phyloP scores from a whole-genome alignment of 2,888 invertebrate species.

The Agonum fuliginosum region DNA sequence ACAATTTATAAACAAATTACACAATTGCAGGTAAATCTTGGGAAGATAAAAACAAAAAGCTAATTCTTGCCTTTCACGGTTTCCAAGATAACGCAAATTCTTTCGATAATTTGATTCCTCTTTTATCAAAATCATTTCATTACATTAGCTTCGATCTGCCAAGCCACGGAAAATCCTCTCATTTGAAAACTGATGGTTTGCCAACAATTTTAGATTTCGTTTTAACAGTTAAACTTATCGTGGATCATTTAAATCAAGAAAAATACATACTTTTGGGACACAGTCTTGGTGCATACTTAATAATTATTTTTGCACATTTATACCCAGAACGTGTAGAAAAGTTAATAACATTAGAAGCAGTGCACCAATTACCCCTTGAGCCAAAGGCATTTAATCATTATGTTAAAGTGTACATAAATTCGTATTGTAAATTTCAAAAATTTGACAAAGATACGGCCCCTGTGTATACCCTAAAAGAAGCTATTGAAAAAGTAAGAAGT shows the following conservation, averaged over 20 bases:
- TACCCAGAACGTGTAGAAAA: slow-evolving; percentile 72
- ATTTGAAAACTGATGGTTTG: slow-evolving; percentile 71
- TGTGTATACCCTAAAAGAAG: slow-evolving; percentile 72
- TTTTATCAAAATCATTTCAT: slow-evolving; percentile 73
- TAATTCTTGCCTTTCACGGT: slow-evolving; percentile 78
- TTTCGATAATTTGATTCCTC: slow-evolving; percentile 76
- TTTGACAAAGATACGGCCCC: slow-evolving; percentile 64
- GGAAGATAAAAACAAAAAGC: slow-evolving; percentile 75
- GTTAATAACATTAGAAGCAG: slow-evolving; percentile 72
- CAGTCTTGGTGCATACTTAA: slow-evolving; percentile 75
- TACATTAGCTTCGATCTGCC: slow-evolving; percentile 76
- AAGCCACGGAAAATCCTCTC: slow-evolving; percentile 78
- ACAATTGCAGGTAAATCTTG: slow-evolving; percentile 76
- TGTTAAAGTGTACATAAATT: slow-evolving; percentile 70
- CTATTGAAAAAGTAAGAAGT: slow-evolving; percentile 72
- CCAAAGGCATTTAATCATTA: slow-evolving; percentile 64
- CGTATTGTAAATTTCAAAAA: slow-evolving; percentile 68
- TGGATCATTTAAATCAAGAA: slow-evolving; percentile 67
- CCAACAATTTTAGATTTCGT: slow-evolving; percentile 72
- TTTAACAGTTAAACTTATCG: slow-evolving; percentile 67
- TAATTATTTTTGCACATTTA: slow-evolving; percentile 68
- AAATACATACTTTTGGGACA: slow-evolving; percentile 72
- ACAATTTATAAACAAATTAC: slow-evolving; percentile 5
- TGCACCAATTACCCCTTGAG: slow-evolving; percentile 66
- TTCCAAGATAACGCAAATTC: slow-evolving; percentile 77